These are phyloP conservation scores for Chloebia gouldiae DNA, from an alignment of 2,113 vertebrate species.

Conservation along the genomic window DNA sequence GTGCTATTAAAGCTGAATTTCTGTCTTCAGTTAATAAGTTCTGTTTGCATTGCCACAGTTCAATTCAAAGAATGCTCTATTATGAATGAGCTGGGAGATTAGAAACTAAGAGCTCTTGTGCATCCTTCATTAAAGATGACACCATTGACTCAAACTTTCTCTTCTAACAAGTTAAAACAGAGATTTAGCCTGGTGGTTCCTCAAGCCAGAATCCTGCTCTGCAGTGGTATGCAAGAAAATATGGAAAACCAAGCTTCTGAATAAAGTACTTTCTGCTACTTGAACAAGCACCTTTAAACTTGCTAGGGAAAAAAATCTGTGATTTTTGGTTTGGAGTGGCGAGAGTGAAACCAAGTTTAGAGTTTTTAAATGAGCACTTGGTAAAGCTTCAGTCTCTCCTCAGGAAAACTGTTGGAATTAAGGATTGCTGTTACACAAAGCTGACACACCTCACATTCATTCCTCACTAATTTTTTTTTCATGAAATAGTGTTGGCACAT, in stretches of 20 bases:
- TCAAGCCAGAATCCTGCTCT: not conserved
- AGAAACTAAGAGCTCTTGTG: not conserved
- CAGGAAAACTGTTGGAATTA: not conserved
- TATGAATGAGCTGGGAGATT: slow-evolving; percentile 34
- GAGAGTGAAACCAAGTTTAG: not conserved
- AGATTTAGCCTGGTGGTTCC: not conserved
- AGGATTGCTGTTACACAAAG: not conserved
- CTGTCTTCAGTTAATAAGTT: not conserved
- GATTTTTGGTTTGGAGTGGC: not conserved
- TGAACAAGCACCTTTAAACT: not conserved
- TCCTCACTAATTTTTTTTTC: not conserved
- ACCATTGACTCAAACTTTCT: not conserved
- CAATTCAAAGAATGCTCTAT: not conserved
- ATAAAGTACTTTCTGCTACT: not conserved
- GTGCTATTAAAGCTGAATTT: slow-evolving; percentile 28
- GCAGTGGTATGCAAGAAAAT: not conserved
- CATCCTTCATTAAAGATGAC: not conserved
- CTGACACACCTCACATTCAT: not conserved
- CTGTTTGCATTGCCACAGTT: slow-evolving; percentile 13
- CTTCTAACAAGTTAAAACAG: not conserved
- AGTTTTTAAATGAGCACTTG: not conserved
- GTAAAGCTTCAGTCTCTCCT: not conserved
- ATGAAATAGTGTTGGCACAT: not conserved
- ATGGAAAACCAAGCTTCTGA: not conserved
- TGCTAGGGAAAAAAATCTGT: not conserved